phyloP scores from a whole-genome alignment of 2,888 invertebrate genomes.

The Dermolepida albohirtum region DNA sequence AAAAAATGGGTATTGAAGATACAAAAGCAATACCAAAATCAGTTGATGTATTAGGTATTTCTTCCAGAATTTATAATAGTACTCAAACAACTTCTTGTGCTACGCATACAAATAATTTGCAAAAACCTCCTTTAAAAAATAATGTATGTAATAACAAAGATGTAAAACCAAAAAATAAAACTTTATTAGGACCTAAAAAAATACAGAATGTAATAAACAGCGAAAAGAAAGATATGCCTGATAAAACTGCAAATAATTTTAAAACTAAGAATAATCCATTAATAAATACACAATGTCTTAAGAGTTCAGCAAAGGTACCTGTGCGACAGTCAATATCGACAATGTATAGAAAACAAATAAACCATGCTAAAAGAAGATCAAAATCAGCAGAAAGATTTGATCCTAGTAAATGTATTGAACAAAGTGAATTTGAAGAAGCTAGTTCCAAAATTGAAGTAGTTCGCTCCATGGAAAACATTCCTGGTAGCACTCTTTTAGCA shows the following conservation, averaged over 20 bases:
- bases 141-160: background rate
- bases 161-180: background rate
- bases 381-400: slow-evolving; percentile 33
- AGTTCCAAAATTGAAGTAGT: background rate
- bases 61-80: slow-evolving; percentile 5
- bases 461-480: background rate
- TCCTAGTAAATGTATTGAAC: slow-evolving; percentile 6
- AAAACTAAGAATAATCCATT: background rate
- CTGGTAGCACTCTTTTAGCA: slow-evolving; percentile 44
- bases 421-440: background rate
- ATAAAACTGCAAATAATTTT: background rate
- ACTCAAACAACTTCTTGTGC: background rate
- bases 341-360: background rate
- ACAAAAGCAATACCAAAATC: slow-evolving; percentile 26
- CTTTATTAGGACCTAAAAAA: background rate
- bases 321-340: background rate
- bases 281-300: background rate
- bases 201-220: too few species aligned
- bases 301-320: background rate
- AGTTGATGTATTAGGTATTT: slow-evolving; percentile 22
- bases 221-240: background rate
- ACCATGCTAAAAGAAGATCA: background rate
- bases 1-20: slow-evolving; percentile 38
- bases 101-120: too few species aligned
- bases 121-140: background rate